phyloP scores from a whole-genome alignment of 2,113 vertebrate species.

The Haemorhous mexicanus region DNA sequence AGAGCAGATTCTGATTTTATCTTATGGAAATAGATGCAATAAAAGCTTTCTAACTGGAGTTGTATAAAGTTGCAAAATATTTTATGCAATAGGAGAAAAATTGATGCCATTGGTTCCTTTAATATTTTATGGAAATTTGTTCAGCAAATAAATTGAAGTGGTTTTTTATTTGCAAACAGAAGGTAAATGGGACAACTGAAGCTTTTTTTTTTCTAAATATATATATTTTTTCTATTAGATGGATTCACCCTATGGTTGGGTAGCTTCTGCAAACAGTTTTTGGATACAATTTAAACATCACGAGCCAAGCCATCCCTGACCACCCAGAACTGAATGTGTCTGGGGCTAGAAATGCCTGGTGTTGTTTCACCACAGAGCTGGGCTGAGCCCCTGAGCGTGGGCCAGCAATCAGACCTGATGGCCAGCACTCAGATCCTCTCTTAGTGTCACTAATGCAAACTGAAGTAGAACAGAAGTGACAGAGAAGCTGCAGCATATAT shows the following conservation, averaged over 20 bases:
- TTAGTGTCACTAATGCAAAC: background rate
- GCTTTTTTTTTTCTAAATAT: background rate
- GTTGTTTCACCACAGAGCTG: background rate
- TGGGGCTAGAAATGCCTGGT: background rate
- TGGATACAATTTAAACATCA: background rate
- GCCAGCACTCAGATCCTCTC: background rate
- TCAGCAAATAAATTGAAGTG: slow-evolving; percentile 54
- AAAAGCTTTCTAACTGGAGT: slow-evolving; percentile 52
- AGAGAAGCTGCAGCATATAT: background rate
- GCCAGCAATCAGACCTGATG: background rate
- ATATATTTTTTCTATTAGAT: slow-evolving; percentile 6
- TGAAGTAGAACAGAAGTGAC: background rate
- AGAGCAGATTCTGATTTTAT: slow-evolving; percentile 62
- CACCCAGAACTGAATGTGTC: background rate
- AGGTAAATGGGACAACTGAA: slow-evolving; percentile 41
- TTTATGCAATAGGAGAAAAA: slow-evolving; percentile 44
- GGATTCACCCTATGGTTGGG: background rate
- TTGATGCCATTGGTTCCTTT: slow-evolving; percentile 35
- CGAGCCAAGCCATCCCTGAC: background rate
- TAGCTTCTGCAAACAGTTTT: background rate
- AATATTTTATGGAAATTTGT: slow-evolving; percentile 64
- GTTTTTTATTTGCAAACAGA: slow-evolving; percentile 56
- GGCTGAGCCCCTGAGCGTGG: background rate
- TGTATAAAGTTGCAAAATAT: slow-evolving; percentile 30
- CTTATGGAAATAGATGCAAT: slow-evolving; percentile 64